Base-by-base conservation (phyloP, 2,888 invertebrate genomes). In the Spisula subtruncata region DNA sequence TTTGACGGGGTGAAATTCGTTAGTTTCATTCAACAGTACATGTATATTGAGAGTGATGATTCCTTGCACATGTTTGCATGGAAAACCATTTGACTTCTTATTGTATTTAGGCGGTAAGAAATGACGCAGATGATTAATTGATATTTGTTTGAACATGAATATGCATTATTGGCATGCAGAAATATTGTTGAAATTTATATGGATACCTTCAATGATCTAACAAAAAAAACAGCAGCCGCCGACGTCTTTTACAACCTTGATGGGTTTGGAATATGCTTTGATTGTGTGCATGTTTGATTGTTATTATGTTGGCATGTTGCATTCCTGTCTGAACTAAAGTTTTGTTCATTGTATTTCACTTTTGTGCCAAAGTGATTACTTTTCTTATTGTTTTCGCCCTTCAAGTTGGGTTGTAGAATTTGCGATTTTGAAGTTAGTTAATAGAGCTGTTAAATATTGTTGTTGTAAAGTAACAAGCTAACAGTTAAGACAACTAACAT, bases 401-500 rank as follows among this genome's bases (percentile, higher is more conserved):
- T 66, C 5, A 25, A 25, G 60, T 56, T 56, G n/a, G 56, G 25
- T 12, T 66, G 10, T 66, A n/a, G 60, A 25, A 25, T 66, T 66
- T 25, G 25, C 60, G 25, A 66, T n/a, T 66, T 66, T 66, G 60
- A 66, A 66, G 60, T 66, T 66, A 66, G 25, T 66, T 25, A 66
- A 66, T 66, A 66, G 60, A 4, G 20, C 2, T 12, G 10, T 25
- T 66, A n/a, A 10, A 66, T 66, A 2, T 10, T 66, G 25, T 25
- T 66, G 8, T 66, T 12, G n/a, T 10, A 0, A 12, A 66, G 60
- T n/a, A 25, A 25, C 25, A 25, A 6, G 60, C 20, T 25, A 25
- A 25, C 60, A 25, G 20, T 66, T 66, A 10, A 66, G 60, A 66
- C 60, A 66, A 66, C 10, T 66, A 66, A 6, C 60, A 25, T 66